Base-by-base conservation (phyloP, 2,797 vertebrate genomes). In the Alcedo atthis region DNA sequence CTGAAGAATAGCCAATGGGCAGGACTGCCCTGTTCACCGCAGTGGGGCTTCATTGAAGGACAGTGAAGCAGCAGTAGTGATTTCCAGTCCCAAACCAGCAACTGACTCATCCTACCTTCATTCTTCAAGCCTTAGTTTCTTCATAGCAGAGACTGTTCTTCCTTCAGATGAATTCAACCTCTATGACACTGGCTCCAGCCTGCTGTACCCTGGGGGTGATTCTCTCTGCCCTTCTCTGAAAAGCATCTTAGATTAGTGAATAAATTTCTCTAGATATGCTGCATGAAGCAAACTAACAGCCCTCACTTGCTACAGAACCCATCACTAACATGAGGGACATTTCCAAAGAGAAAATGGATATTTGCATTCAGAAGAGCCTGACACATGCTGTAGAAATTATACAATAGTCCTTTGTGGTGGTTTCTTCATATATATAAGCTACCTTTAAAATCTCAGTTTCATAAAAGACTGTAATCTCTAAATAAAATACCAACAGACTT, bases 381-480 rank as follows among this genome's bases (percentile, higher is more conserved):
- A 46, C 40, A 76, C 26, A 33, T 74, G 19, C 53, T 49, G 57
- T 20, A 74, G 45, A 82, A 77, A 24, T 57, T 86, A 85, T 1
- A 64, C 26, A 86, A 68, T 76, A 73, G 43, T 49, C 1, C 3
- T 79, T 63, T 74, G 62, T 53, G 12, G 42, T 62, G 62, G 86
- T 42, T 80, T 80, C 55, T 68, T 91, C 70, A 57, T 35, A 66
- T 75, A 74, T 15, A 45, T 51, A 79, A 81, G n/a, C 33, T 85
- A 48, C 32, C 32, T 93, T 87, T 85, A 78, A 90, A 87, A 53
- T 69, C 48, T 66, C 46, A 19, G 32, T 70, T 91, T 88, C 71
- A 78, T 89, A 85, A 94, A 95, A 90, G 51, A 22, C n/a, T 85
- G 75, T 61, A 69, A 70, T 85, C 49, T 70, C 61, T 54, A 53